Evolutionary conservation across 23 tunicate genomes (phyloP), one percentile per base, ranked within the genome.

Genomic region (Clavelina lepadiformis): DNA sequence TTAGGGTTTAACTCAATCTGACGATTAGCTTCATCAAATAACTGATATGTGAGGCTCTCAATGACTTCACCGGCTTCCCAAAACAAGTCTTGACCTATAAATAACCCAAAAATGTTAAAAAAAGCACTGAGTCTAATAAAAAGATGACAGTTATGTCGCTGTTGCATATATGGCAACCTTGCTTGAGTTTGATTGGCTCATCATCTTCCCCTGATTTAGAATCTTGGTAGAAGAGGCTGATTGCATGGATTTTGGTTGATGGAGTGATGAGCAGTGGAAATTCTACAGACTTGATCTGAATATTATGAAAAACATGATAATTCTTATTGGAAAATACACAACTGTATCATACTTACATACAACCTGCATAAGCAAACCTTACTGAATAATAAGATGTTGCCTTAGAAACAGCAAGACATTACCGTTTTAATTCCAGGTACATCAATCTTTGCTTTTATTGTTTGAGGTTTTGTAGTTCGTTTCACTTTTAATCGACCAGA

Each of bases 11-110:
- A 33, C 29, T 44, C 55, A 1, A 79, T 76, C 27, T 41, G 46
- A 0, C 96, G 76, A 33, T 79, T 87, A 26, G 66, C 96, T 68
- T 87, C 96, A 62, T 87, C 96, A 3, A 79, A 38, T 1, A 87
- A 53, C 18, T 70, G 73, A 38, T 73, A 87, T 31, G 76, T 71
- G 33, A 87, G 30, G 22, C 61, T 61, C 27, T 65, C 63, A 67
- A 87, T 51, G 23, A 60, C 35, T 37, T 68, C 86, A 1, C 96
- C 96, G 20, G 96, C 96, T 47, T 70, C 80, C 63, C 73, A 66
- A 49, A 61, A 68, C 5, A 87, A 79, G 38, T 82, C 85, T 38
- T 83, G 83, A 35, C 82, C 96, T 87, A 70, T n/a, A n/a, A n/a
- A n/a, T n/a, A n/a, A n/a, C n/a, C n/a, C n/a, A n/a, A n/a, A n/a